Evolutionary conservation across 2,113 vertebrate genomes (phyloP), one percentile per base, ranked within the genome.

Genomic region (Rhinolophus sinicus): DNA sequence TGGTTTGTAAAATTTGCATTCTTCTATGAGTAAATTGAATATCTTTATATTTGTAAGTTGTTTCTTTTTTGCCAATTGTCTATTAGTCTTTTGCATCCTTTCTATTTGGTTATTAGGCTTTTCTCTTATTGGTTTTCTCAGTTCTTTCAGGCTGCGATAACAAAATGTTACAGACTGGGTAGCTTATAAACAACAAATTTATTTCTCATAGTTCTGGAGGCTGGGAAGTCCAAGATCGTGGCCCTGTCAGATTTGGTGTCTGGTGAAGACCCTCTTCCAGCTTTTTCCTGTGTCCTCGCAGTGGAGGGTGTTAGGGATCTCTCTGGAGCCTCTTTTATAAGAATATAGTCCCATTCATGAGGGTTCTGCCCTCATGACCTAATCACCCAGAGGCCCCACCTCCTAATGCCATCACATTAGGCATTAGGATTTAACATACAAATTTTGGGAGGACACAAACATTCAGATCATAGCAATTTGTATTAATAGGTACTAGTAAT

Each of bases 41-140:
- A 60, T 75, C 24, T 40, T 92, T 58, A 65, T 16, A 8, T 73
- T 92, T 95, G 33, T 60, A 58, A 93, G 15, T 83, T n/a, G n/a
- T 77, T 92, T 18, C 54, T 95, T 93, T 93, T 89, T 60, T 93
- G 35, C 58, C 24, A 58, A 1, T 95, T 75, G 24, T 60, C 50
- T 90, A 11, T 75, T 75, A 12, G 40, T 6, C 44, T 87, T 86
- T 81, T 87, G 24, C 30, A 81, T 54, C 30, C 26, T 73, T 86
- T 64, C 75, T 65, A 4, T 81, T 82, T 80, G 30, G 22, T 95
- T 82, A 58, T 82, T 64, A 22, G 64, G 30, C 38, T 21, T 82
- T 72, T 77, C 52, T 94, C 47, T 24, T 60, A 69, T 1, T 84
- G 70, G 52, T 80, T 65, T 1, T 65, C 73, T 69, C 30, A 38